Conservation (phyloP, 2,113 vertebrate species). For the Amazona guildingii region DNA sequence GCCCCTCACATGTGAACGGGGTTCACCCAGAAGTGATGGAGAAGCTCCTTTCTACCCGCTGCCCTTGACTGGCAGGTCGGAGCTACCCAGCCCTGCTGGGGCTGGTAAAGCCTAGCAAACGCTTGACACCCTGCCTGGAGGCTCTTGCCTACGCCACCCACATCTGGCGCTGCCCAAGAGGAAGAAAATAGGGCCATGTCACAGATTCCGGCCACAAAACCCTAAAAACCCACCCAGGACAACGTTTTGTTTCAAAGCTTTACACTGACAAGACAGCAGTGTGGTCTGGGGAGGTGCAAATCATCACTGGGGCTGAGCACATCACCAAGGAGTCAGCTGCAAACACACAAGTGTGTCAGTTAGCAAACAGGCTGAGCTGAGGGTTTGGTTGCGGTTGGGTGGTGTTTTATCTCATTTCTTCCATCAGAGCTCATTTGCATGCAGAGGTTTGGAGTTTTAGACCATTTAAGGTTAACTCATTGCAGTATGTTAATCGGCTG, state of each 20-base stretch:
- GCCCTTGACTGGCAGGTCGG: background rate
- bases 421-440: conserved; percentile 9
- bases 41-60: background rate
- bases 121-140: background rate
- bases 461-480: conserved; percentile 56
- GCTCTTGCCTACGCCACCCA: background rate
- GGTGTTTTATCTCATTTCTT: background rate
- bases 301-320: rapidly evolving
- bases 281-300: background rate
- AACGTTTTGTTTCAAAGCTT: background rate
- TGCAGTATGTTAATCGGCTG: conserved; percentile 10
- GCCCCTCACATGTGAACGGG: background rate
- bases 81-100: background rate
- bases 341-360: background rate
- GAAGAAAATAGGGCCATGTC: background rate
- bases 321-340: background rate
- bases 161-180: background rate
- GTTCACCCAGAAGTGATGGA: background rate
- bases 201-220: background rate
- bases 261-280: background rate
- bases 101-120: background rate
- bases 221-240: background rate
- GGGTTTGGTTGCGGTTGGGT: background rate
- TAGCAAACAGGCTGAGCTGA: background rate
- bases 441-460: conserved; percentile 19